phyloP scores from a whole-genome alignment of 2,888 invertebrate genomes.

The Galeruca laticollis region DNA sequence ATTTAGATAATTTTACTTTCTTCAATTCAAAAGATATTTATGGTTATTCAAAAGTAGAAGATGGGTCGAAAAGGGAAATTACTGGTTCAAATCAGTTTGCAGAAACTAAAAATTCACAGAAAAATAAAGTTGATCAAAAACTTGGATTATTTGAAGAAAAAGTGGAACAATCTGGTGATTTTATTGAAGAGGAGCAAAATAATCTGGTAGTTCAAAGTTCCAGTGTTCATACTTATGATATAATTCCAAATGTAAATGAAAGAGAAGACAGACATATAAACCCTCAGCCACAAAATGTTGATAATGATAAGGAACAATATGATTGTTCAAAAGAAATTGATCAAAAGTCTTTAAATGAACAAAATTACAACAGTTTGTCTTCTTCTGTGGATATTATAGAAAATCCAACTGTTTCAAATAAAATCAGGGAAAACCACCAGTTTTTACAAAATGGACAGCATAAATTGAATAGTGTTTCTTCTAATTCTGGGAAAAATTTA shows the following conservation, averaged over 20 bases:
- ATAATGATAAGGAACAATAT: neutral
- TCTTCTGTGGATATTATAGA: neutral
- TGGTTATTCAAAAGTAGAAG: constrained; percentile 46
- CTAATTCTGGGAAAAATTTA: neutral
- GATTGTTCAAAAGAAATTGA: neutral
- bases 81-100: no score
- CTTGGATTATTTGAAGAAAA: neutral
- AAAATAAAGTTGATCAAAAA: neutral
- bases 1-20: constrained; percentile 64
- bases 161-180: neutral
- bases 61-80: no score
- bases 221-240: neutral
- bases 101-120: neutral
- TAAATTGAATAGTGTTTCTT: neutral
- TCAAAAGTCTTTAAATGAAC: neutral
- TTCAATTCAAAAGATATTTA: constrained; percentile 61
- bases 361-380: neutral
- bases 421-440: neutral
- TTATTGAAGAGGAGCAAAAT: neutral
- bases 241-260: neutral
- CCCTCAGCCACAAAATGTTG: neutral
- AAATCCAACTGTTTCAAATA: neutral
- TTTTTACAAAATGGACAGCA: neutral
- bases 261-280: neutral
- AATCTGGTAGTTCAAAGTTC: neutral